Conservation (phyloP, 2,888 invertebrate species). For the Drosophila neotestacea region DNA sequence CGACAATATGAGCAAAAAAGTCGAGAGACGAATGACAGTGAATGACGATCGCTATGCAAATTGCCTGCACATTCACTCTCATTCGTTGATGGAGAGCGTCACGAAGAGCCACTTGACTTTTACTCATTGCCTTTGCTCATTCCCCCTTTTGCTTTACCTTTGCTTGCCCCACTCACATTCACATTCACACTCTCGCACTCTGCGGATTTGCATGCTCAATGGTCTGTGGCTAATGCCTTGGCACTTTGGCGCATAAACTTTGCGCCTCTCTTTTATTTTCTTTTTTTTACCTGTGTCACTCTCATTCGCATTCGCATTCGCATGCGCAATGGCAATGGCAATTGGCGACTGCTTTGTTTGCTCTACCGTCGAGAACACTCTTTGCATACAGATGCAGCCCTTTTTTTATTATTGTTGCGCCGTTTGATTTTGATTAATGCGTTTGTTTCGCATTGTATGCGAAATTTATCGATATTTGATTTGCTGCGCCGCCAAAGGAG, state of each 20-base stretch:
- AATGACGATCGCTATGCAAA: conserved; percentile 70
- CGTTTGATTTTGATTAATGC: conserved; percentile 70
- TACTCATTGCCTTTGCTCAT: conserved; percentile 55
- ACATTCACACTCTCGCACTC: background rate
- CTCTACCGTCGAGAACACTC: conserved; percentile 37
- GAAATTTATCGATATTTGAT: conserved; percentile 78
- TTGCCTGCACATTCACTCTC: conserved; percentile 43
- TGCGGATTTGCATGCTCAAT: conserved; percentile 64
- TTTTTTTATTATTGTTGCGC: conserved; percentile 46
- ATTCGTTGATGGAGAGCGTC: conserved; percentile 54
- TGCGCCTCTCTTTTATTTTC: conserved; percentile 36
- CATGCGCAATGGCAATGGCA: background rate
- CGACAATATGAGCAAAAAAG: conserved; percentile 21
- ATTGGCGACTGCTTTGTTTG: conserved; percentile 41
- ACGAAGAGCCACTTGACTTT: conserved; percentile 74
- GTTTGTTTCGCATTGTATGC: conserved; percentile 66
- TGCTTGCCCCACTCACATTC: conserved; percentile 15
- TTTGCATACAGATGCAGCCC: conserved; percentile 59
- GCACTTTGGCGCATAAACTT: conserved; percentile 68
- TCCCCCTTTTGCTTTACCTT: conserved; percentile 5
- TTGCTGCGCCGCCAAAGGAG: conserved; percentile 59
- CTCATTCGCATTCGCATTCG: background rate
- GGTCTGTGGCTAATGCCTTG: conserved; percentile 62
- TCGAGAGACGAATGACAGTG: conserved; percentile 23
- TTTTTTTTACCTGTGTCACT: conserved; percentile 19